These are phyloP conservation scores for Malurus leucopterus DNA, from an alignment of 2,797 vertebrate genomes.

Conservation along the genomic window DNA sequence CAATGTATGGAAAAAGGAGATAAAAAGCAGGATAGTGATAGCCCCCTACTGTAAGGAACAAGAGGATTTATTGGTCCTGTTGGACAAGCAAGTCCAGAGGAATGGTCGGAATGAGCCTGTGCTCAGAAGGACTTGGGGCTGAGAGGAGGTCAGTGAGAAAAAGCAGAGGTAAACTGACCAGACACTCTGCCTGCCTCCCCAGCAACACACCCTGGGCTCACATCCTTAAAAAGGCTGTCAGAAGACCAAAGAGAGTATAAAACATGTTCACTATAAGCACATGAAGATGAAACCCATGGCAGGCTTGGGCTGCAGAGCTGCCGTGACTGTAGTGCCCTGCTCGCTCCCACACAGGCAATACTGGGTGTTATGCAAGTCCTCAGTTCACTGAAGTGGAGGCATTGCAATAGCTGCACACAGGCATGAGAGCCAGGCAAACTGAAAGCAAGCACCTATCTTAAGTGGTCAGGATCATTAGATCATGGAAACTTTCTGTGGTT, in stretches of 20 bases:
- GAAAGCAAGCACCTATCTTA: not conserved
- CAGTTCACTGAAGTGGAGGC: not conserved
- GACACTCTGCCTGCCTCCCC: not conserved
- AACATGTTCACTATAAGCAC: not conserved
- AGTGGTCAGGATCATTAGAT: not conserved
- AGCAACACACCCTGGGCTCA: not conserved
- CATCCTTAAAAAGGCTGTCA: not conserved
- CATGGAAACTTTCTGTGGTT: not conserved
- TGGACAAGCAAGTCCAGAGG: not conserved
- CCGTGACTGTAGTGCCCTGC: not conserved
- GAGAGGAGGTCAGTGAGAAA: not conserved
- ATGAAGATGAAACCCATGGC: not conserved
- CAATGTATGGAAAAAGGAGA: not conserved
- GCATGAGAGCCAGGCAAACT: not conserved
- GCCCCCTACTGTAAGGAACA: not conserved
- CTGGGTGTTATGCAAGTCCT: accelerated
- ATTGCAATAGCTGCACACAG: not conserved
- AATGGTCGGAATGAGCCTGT: not conserved
- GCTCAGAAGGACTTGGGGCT: not conserved
- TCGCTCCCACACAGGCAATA: not conserved
- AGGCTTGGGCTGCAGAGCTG: not conserved
- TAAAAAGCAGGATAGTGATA: not conserved
- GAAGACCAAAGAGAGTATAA: not conserved
- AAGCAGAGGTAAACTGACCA: not conserved
- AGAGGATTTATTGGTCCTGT: not conserved